Evolutionary conservation across 2,888 invertebrate genomes (phyloP).

Genomic region (Agonopterix heracliana): DNA sequence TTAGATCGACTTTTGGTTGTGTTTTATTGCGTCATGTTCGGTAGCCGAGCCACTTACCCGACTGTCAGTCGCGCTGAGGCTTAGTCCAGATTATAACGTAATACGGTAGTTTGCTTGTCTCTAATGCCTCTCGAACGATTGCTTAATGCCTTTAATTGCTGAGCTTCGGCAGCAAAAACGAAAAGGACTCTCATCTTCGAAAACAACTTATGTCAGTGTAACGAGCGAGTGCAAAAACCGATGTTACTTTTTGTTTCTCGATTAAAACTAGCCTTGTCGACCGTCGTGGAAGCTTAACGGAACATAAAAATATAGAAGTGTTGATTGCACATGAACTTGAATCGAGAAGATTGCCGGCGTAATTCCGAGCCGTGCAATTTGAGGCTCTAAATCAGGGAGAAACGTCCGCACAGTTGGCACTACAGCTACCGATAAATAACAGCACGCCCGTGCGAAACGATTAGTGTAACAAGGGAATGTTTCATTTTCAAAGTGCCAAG

Average conservation of each 20-base stretch:
- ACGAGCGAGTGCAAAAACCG: constrained; percentile 3
- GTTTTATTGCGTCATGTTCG: constrained; percentile 48
- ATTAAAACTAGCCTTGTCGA: constrained; percentile 5
- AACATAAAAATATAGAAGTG: constrained; percentile 24
- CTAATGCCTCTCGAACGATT: constrained; percentile 54
- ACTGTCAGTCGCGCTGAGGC: constrained; percentile 59
- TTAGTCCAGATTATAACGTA: constrained; percentile 71
- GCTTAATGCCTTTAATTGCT: constrained; percentile 63
- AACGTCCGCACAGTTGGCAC: constrained; percentile 33
- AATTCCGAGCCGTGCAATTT: constrained; percentile 64
- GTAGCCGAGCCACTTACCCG: constrained; percentile 62
- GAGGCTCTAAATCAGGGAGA: constrained; percentile 62
- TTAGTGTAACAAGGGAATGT: constrained; percentile 62
- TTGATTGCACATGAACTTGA: constrained; percentile 45
- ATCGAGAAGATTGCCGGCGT: constrained; percentile 43
- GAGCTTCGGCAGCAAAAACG: constrained; percentile 33
- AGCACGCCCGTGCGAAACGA: constrained; percentile 41
- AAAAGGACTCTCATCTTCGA: constrained; percentile 1
- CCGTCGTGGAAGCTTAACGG: constrained; percentile 1
- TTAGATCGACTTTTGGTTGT: constrained; percentile 59
- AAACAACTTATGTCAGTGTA: background rate
- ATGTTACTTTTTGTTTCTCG: background rate
- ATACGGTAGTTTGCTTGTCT: constrained; percentile 67
- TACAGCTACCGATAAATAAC: constrained; percentile 71
- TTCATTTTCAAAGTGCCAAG: constrained; percentile 38